A percentile compares a stretch with the other conserved stretches of the same genome.
phyloP scores from a whole-genome alignment of 2,113 vertebrate species.

The Pluvianellus socialis region DNA sequence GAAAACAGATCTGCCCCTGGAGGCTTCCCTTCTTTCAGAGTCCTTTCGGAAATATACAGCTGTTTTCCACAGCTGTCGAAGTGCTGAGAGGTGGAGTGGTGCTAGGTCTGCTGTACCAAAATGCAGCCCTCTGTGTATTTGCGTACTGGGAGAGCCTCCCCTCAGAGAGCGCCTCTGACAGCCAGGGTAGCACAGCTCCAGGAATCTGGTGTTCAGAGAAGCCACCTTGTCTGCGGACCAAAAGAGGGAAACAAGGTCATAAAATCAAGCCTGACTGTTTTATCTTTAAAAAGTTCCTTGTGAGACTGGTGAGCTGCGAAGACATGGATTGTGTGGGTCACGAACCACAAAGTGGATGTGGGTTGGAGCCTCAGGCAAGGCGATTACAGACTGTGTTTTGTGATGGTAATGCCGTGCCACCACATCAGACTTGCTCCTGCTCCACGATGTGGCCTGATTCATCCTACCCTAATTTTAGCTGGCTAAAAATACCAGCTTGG shows the following conservation, averaged over 20 bases:
- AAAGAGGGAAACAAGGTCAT: neutral
- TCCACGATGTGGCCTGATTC: neutral
- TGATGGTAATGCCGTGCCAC: neutral
- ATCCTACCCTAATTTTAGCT: neutral
- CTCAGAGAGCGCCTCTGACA: neutral
- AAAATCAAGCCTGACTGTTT: neutral
- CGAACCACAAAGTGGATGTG: neutral
- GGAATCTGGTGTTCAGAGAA: neutral
- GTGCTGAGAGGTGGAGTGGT: neutral
- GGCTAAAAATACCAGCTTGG: neutral
- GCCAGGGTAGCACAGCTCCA: neutral
- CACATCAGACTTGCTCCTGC: neutral
- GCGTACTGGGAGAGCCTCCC: neutral
- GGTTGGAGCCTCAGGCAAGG: neutral
- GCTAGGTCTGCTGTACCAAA: neutral
- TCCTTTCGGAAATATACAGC: neutral
- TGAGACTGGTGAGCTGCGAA: neutral
- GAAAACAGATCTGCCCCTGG: neutral
- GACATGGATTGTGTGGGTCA: neutral
- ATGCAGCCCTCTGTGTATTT: neutral
- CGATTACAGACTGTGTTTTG: neutral
- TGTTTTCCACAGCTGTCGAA: neutral
- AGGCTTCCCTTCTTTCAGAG: neutral
- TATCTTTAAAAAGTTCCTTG: neutral
- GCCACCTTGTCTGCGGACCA: neutral